Evolutionary conservation across 2,888 invertebrate genomes (phyloP).

Genomic region (Chymomyza fuscimana): DNA sequence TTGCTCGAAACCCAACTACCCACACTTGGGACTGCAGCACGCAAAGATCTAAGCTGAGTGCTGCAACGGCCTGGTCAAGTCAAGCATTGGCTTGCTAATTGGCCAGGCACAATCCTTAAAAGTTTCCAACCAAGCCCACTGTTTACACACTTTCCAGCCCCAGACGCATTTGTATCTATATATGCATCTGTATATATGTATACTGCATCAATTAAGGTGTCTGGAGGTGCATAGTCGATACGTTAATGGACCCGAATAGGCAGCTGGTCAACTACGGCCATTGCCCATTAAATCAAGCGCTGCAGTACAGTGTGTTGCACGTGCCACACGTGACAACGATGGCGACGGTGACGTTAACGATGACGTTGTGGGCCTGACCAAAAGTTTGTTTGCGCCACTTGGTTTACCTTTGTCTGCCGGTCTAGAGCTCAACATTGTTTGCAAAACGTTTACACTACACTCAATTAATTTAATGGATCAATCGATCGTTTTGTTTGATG

Average conservation of each 20-base stretch:
- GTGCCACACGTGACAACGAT: slow-evolving; percentile 54
- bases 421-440: slow-evolving; percentile 28
- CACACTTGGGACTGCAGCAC: neutral
- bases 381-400: slow-evolving; percentile 19
- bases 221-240: slow-evolving; percentile 39
- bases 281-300: slow-evolving; percentile 54
- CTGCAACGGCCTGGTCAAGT: neutral
- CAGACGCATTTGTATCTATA: slow-evolving; percentile 25
- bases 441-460: slow-evolving; percentile 59
- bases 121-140: neutral
- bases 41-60: neutral
- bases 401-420: slow-evolving; percentile 1
- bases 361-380: slow-evolving; percentile 1
- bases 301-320: slow-evolving; percentile 30
- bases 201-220: slow-evolving; percentile 64
- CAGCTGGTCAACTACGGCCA: slow-evolving; percentile 19
- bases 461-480: slow-evolving; percentile 70
- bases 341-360: neutral
- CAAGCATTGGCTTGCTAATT: slow-evolving; percentile 22
- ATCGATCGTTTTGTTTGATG: slow-evolving; percentile 59
- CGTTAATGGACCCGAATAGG: slow-evolving; percentile 34
- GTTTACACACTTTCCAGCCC: slow-evolving; percentile 28
- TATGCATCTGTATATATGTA: slow-evolving; percentile 44
- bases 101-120: slow-evolving; percentile 17
- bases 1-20: neutral